Evolutionary conservation across 2,888 invertebrate genomes (phyloP).

Genomic region (Macaria liturata): DNA sequence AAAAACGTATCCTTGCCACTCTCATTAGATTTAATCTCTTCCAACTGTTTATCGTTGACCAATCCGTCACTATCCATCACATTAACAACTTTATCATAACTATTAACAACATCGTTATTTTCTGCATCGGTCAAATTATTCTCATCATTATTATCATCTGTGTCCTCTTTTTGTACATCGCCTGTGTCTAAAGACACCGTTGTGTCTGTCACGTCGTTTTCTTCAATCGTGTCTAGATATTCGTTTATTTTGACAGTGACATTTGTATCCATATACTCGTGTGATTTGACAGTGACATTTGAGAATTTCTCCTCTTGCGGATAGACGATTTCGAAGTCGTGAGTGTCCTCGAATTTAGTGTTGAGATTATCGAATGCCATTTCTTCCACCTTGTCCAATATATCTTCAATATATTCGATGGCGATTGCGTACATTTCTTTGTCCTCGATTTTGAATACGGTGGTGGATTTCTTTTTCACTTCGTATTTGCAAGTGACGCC

Average conservation of each 20-base stretch:
- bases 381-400: conserved; percentile 60
- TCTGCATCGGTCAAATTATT: background rate
- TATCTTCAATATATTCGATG: conserved; percentile 53
- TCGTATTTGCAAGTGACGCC: conserved; percentile 55
- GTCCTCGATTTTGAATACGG: conserved; percentile 33
- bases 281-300: conserved; percentile 34
- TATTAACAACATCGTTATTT: background rate
- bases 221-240: conserved; percentile 61
- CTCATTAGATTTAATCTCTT: conserved; percentile 23
- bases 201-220: conserved; percentile 48
- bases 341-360: conserved; percentile 39
- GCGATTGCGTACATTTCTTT: conserved; percentile 36
- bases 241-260: conserved; percentile 44
- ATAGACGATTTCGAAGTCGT: conserved; percentile 61
- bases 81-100: background rate
- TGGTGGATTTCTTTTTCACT: conserved; percentile 9
- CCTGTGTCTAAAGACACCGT: conserved; percentile 32
- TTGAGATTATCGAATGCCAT: conserved; percentile 33
- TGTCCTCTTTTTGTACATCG: conserved; percentile 24
- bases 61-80: conserved; percentile 47
- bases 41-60: conserved; percentile 45
- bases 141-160: conserved; percentile 16
- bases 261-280: conserved; percentile 56
- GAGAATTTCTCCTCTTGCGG: conserved; percentile 42
- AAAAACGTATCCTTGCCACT: conserved; percentile 19